phyloP scores from a whole-genome alignment of 2,113 vertebrate genomes.

The Salvelinus namaycush region DNA sequence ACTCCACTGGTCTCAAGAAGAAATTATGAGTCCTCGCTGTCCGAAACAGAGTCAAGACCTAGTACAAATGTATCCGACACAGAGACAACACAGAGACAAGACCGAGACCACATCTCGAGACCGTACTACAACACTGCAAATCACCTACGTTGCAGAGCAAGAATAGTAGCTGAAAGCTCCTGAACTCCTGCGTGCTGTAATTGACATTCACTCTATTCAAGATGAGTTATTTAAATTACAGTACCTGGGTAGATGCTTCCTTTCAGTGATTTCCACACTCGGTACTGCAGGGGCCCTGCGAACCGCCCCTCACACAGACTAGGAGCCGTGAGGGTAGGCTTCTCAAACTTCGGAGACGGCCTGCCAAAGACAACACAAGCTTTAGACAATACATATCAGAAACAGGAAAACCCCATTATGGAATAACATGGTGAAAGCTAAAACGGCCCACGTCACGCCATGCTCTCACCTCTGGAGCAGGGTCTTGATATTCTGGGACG shows the following conservation, averaged over 20 bases:
- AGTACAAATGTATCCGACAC: too few relatives aligned
- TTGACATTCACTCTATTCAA: too few relatives aligned
- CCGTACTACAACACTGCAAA: too few relatives aligned
- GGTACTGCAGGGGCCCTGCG: constrained; percentile 78
- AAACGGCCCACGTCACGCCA: constrained; percentile 23
- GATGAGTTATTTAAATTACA: background rate
- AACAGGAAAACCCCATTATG: constrained; percentile 1
- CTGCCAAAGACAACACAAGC: constrained; percentile 54
- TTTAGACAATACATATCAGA: constrained; percentile 13
- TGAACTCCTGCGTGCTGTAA: too few relatives aligned
- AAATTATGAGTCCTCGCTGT: too few relatives aligned
- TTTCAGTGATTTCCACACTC: constrained; percentile 80
- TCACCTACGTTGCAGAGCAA: too few relatives aligned
- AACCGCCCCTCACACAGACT: constrained; percentile 78
- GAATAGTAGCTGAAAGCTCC: too few relatives aligned
- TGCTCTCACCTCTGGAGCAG: constrained; percentile 77
- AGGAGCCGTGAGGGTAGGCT: constrained; percentile 65
- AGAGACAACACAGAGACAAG: too few relatives aligned
- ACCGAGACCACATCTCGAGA: too few relatives aligned
- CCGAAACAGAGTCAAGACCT: too few relatives aligned
- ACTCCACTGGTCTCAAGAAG: too few relatives aligned
- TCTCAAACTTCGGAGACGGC: constrained; percentile 77
- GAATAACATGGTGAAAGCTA: background rate
- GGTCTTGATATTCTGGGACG: constrained; percentile 73
- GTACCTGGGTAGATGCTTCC: constrained; percentile 79